Evolutionary conservation across 2,113 vertebrate species (phyloP).

Genomic region (Pituophis catenifer): DNA sequence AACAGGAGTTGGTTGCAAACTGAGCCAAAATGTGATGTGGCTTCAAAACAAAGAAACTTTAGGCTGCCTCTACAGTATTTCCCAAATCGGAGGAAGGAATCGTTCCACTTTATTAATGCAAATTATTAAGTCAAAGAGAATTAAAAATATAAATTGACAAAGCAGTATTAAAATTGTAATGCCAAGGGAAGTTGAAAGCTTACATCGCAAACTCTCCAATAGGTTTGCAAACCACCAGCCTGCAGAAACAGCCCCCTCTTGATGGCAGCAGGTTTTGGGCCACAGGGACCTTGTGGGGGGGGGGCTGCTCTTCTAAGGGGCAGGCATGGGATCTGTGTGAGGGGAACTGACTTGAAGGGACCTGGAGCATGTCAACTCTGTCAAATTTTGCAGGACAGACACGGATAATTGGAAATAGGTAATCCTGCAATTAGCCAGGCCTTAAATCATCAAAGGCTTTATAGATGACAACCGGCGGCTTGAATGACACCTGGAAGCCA

Average conservation of each 20-base stretch:
- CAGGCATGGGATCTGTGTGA: not conserved
- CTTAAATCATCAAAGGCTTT: not conserved
- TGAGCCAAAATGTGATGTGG: not conserved
- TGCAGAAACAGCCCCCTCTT: not conserved
- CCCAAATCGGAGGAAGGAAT: not conserved
- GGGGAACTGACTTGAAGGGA: not conserved
- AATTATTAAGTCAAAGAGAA: not conserved
- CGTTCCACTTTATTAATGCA: not conserved
- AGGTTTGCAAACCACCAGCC: not conserved
- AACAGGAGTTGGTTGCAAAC: not conserved
- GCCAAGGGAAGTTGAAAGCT: not conserved
- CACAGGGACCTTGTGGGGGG: not conserved
- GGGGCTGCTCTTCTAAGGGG: not conserved
- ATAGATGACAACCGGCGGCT: not conserved
- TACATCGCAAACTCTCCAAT: not conserved
- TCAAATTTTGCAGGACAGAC: not conserved
- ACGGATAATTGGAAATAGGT: not conserved
- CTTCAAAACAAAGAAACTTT: not conserved
- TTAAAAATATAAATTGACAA: not conserved
- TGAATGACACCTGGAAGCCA: not conserved
- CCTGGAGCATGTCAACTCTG: not conserved
- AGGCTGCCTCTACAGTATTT: not conserved
- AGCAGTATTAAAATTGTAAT: not conserved
- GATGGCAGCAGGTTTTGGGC: not conserved
- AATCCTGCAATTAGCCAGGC: not conserved